Evolutionary conservation across 1,140 invertebrate species (phyloP).

Genomic region (Drosophila parabipectinata): DNA sequence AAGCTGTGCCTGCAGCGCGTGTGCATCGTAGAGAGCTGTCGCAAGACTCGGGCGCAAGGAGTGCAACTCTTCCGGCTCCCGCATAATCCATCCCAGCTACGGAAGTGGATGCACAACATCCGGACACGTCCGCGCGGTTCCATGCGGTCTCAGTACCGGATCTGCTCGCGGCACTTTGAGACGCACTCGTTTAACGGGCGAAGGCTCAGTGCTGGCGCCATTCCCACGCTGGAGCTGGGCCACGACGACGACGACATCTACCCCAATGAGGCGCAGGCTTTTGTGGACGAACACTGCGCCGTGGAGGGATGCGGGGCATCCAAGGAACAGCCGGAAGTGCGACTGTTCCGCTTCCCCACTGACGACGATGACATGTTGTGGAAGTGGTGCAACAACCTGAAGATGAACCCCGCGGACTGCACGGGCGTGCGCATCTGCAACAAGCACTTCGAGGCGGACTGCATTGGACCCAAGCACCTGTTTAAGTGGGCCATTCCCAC

Average conservation of each 20-base stretch:
- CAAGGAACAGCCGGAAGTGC: constrained; percentile 70
- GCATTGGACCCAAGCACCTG: constrained; percentile 69
- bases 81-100: constrained; percentile 64
- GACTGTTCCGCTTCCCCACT: constrained; percentile 73
- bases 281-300: constrained; percentile 70
- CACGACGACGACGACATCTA: constrained; percentile 71
- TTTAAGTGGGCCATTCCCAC: constrained; percentile 79
- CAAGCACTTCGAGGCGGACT: constrained; percentile 72
- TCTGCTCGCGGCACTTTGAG: constrained; percentile 75
- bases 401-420: constrained; percentile 77
- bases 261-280: constrained; percentile 74
- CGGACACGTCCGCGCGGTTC: constrained; percentile 48
- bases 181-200: constrained; percentile 73
- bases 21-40: constrained; percentile 76
- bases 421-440: constrained; percentile 74
- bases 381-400: constrained; percentile 81
- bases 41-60: constrained; percentile 66
- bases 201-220: constrained; percentile 65
- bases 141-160: constrained; percentile 63
- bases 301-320: constrained; percentile 62
- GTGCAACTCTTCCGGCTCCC: constrained; percentile 76
- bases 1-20: constrained; percentile 71
- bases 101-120: constrained; percentile 80
- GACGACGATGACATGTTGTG: constrained; percentile 77
- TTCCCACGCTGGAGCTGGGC: constrained; percentile 74